Evolutionary conservation across 2,888 invertebrate species (phyloP).

Genomic region (Meteorus cinctellus): DNA sequence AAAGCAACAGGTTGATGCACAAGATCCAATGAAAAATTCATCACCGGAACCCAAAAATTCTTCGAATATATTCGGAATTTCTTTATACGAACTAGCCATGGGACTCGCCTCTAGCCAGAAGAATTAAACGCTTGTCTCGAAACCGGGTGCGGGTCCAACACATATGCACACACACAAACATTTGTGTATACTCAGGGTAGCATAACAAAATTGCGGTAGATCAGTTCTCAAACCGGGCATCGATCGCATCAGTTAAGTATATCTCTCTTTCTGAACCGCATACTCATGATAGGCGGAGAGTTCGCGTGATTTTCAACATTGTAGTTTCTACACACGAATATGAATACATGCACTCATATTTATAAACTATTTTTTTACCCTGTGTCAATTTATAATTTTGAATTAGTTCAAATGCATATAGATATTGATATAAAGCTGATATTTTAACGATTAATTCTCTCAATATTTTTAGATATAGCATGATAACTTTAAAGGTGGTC

Average conservation of each 20-base stretch:
- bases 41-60: not conserved
- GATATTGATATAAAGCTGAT: no score
- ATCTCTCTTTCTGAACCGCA: not conserved
- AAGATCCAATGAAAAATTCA: no score
- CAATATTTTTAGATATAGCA: not conserved
- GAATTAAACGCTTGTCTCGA: no score
- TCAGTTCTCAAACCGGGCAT: slow-evolving; percentile 19
- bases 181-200: not conserved
- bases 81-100: not conserved
- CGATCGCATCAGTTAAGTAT: slow-evolving; percentile 14
- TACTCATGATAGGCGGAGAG: slow-evolving; percentile 23
- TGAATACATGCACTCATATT: not conserved
- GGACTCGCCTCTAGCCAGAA: no score
- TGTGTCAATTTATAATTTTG: no score
- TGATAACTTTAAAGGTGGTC: not conserved
- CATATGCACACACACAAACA: not conserved
- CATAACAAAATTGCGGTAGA: slow-evolving; percentile 37
- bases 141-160: no score
- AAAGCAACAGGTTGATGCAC: not conserved
- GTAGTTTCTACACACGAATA: not conserved
- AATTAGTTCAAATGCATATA: no score
- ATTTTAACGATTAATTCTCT: no score
- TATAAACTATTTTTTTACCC: no score
- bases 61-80: not conserved
- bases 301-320: slow-evolving; percentile 9